Base-by-base conservation (phyloP, 2,888 invertebrate species). In the Meta bourneti region DNA sequence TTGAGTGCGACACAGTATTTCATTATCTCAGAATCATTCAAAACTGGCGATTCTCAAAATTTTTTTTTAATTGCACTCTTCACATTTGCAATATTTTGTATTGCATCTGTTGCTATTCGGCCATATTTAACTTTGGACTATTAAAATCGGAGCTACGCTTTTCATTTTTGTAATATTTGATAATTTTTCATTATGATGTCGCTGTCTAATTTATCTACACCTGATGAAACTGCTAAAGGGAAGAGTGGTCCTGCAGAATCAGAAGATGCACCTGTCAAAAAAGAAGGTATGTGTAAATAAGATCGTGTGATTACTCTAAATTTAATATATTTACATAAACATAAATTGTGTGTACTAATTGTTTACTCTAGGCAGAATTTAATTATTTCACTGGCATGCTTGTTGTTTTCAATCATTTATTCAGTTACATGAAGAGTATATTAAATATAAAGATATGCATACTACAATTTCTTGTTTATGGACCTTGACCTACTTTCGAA, bases 171-270 rank as follows among this genome's bases (percentile, higher is more conserved):
- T 11, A 20, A 52, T 86, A 6, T 71, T 69, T 48, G 20, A 69
- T 75, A 78, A 20, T 34, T 7, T 9, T 54, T 84, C 13, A 83
- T 13, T 49, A 91, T 83, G 91, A 91, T 91, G 91, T 91, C 91
- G 19, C 48, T 91, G 71, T 72, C 75, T 19, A 91, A 87, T 74
- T 78, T 91, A 79, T 49, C 87, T 74, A 20, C 69, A 34, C n/a
- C 75, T 51, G 81, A 88, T 16, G 88, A 88, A 49, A 52, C 81
- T 54, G 49, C 52, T 48, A 85, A 81, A 34, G 52, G 51, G n/a
- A 71, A 77, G 49, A 82, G 71, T 71, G n/a, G 74, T 51, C 61
- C 80, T 52, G 71, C 69, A 13, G 70, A 71, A 75, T 16, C 80
- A 82, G 83, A 78, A 87, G 87, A 71, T 34, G 6, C 61, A 86